Conservation (phyloP, 2,888 invertebrate species). For the Macrophya annulata region DNA sequence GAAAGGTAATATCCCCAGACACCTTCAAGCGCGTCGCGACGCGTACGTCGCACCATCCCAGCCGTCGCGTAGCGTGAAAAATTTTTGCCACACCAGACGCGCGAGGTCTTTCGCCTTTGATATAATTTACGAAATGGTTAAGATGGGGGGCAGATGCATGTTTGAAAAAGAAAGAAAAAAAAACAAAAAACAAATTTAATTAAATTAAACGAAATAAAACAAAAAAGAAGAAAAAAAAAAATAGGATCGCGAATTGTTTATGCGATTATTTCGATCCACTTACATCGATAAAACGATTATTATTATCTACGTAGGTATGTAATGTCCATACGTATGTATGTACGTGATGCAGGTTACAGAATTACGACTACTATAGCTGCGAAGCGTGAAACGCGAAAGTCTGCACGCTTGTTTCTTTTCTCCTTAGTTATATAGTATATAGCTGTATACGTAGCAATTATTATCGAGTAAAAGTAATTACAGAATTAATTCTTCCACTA, state of each 20-base stretch:
- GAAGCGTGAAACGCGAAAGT: constrained; percentile 24
- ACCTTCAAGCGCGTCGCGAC: not conserved
- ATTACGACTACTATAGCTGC: not conserved
- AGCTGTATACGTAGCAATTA: constrained; percentile 24
- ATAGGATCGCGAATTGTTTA: not conserved
- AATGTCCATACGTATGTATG: no score
- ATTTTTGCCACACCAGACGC: not conserved
- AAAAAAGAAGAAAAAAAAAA: no score
- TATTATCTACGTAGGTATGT: not conserved
- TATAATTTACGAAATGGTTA: not conserved
- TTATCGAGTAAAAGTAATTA: constrained; percentile 50
- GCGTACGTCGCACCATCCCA: not conserved
- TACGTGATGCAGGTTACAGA: not conserved
- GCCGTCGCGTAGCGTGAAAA: constrained; percentile 4
- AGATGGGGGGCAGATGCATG: not conserved
- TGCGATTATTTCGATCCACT: not conserved
- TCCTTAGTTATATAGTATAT: not conserved
- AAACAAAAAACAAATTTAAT: no score
- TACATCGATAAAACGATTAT: not conserved
- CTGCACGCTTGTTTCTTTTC: not conserved
- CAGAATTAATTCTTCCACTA: constrained; percentile 42
- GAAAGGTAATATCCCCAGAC: not conserved
- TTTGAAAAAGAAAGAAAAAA: no score
- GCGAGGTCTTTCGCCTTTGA: not conserved
- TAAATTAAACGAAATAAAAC: not conserved